A percentile compares a stretch with the other conserved stretches of the same genome.
Conservation (phyloP, 2,888 invertebrate genomes). For the Drosophila helvetica region DNA sequence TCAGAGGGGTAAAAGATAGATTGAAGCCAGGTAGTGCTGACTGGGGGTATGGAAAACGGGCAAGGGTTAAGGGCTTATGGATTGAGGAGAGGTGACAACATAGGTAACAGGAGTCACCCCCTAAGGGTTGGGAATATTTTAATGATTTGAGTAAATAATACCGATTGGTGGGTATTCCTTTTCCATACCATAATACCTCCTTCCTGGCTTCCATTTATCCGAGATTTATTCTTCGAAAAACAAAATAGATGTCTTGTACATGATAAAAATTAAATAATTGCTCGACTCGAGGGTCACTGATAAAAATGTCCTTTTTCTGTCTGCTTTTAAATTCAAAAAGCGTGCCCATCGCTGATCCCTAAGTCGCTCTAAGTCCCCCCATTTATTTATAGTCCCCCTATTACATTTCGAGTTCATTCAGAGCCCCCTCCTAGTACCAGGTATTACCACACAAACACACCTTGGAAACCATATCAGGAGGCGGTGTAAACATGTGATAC, state of each 20-base stretch:
- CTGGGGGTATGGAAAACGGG: not conserved
- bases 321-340: not conserved
- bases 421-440: constrained; percentile 17
- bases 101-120: constrained; percentile 5
- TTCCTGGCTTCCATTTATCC: no score
- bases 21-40: constrained; percentile 8
- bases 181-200: no score
- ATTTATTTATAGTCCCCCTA: not conserved
- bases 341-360: not conserved
- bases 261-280: not conserved
- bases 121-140: constrained; percentile 1
- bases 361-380: not conserved
- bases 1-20: not conserved
- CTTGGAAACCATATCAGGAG: constrained; percentile 29
- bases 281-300: not conserved
- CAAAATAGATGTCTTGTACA: no score
- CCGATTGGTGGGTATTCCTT: not conserved
- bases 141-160: not conserved
- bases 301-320: no score
- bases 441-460: constrained; percentile 28
- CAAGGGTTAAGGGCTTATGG: constrained; percentile 14
- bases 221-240: not conserved
- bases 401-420: not conserved
- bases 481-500: constrained; percentile 27
- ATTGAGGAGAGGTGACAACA: constrained; percentile 17